These are phyloP conservation scores for Gnathonemus echidnorhynchus DNA, from an alignment of 2,113 vertebrate species.

Conservation along the genomic window DNA sequence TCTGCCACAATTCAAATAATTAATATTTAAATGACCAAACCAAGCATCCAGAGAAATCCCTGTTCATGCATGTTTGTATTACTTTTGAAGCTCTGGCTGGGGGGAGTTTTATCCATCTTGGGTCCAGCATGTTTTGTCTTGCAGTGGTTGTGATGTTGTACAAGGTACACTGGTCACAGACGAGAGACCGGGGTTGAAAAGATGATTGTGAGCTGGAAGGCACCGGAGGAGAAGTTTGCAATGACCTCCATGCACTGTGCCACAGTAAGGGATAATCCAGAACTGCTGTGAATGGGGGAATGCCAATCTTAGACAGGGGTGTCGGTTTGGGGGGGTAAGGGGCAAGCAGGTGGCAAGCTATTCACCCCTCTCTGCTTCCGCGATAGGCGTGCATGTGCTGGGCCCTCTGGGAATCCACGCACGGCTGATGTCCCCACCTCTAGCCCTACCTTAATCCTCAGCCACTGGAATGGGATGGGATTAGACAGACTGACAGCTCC, in stretches of 20 bases:
- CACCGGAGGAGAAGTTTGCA: background rate
- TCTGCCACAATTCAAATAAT: background rate
- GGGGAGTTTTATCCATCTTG: background rate
- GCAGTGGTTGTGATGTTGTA: background rate
- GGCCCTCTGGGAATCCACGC: background rate
- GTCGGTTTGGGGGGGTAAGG: background rate
- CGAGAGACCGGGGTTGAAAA: background rate
- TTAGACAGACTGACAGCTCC: slow-evolving; percentile 21
- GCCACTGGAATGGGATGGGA: background rate
- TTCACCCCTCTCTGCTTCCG: background rate
- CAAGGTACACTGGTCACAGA: background rate
- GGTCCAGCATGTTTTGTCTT: slow-evolving; percentile 1
- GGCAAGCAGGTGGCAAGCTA: background rate
- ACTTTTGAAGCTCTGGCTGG: background rate
- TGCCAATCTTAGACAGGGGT: background rate
- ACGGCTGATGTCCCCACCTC: background rate
- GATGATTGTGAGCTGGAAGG: too few relatives aligned
- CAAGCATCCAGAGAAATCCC: background rate
- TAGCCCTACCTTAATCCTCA: slow-evolving; percentile 10
- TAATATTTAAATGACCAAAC: background rate
- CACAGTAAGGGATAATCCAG: background rate
- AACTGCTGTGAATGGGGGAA: background rate
- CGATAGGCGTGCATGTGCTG: background rate
- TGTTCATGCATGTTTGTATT: background rate
- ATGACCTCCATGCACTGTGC: background rate